Evolutionary conservation across 2,797 vertebrate species (phyloP), one percentile per base, ranked within the genome.

Genomic region (Pitangus sulphuratus): DNA sequence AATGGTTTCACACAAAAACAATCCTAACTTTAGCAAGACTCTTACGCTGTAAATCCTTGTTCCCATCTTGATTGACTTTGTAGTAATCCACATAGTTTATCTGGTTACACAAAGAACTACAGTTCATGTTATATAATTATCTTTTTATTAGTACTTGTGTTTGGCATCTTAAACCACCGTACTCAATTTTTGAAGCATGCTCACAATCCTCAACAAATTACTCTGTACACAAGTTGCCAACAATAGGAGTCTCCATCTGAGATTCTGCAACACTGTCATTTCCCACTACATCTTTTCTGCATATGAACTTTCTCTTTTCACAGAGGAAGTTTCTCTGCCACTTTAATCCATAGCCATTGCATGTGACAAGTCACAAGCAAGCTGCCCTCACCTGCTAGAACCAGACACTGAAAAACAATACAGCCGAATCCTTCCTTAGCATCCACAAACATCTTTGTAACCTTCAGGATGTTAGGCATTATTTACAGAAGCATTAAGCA

Each of bases 151-250:
- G 53, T 12, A 62, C 42, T 50, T 56, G n/a, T 11, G 7, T 35
- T 30, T 76, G 39, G 39, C 37, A 62, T n/a, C 25, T 31, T 62
- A 35, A 86, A 65, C 25, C 2, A 9, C 17, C 44, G 33, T 2
- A 40, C 14, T 79, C 24, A 53, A 9, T 64, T 64, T 81, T 4
- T 56, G n/a, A 83, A 64, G 35, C 33, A 66, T 2, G 4, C 15
- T 62, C 42, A 77, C 0, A 0, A 28, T 51, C 10, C 37, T 70
- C 37, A 68, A 37, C 0, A 1, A 77, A 70, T 7, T 5, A 48
- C 33, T 24, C 9, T 0, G 12, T 33, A 79, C 25, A 50, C 0
- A 0, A 65, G 12, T 9, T 75, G 40, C 21, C 61, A 87, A 26
- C 31, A n/a, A 31, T 5, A 64, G 35, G 18, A 66, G 17, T 26